Conservation (phyloP, 1,140 invertebrate genomes). For the Ostrea denselamellosa region DNA sequence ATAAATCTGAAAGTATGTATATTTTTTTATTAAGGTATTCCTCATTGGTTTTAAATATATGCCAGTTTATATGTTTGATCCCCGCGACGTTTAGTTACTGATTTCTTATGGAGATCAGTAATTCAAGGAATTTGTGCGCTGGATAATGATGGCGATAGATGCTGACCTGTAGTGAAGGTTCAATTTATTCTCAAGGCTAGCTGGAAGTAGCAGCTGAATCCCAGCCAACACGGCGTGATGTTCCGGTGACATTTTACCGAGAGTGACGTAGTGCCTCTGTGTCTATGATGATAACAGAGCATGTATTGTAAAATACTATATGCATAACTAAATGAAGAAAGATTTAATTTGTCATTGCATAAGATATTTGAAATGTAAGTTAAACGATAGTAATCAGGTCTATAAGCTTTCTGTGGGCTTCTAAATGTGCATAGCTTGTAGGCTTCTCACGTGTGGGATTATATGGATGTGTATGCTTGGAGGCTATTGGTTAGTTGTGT, state of each 20-base stretch:
- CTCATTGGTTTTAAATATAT: too few relatives aligned
- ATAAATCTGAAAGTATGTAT: slow-evolving; percentile 57
- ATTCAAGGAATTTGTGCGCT: not conserved
- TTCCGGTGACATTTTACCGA: slow-evolving; percentile 37
- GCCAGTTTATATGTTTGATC: too few relatives aligned
- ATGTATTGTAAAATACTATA: not conserved
- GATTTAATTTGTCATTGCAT: too few relatives aligned
- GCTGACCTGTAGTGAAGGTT: slow-evolving; percentile 49
- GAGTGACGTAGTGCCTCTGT: not conserved
- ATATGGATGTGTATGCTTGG: too few relatives aligned
- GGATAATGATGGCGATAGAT: not conserved
- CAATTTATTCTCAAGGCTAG: slow-evolving; percentile 49
- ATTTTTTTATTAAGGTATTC: not conserved
- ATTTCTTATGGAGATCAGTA: not conserved
- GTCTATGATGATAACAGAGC: slow-evolving; percentile 28
- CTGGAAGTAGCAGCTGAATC: slow-evolving; percentile 45
- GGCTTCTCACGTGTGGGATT: too few relatives aligned
- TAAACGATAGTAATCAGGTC: too few relatives aligned
- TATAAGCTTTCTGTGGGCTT: too few relatives aligned
- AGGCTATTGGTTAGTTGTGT: too few relatives aligned
- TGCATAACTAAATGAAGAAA: not conserved
- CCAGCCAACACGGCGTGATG: slow-evolving; percentile 47
- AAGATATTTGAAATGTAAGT: too few relatives aligned
- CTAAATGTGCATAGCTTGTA: too few relatives aligned
- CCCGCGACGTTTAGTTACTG: too few relatives aligned